Conservation (phyloP, 2,797 vertebrate species). For the Fistularia commersonii region DNA sequence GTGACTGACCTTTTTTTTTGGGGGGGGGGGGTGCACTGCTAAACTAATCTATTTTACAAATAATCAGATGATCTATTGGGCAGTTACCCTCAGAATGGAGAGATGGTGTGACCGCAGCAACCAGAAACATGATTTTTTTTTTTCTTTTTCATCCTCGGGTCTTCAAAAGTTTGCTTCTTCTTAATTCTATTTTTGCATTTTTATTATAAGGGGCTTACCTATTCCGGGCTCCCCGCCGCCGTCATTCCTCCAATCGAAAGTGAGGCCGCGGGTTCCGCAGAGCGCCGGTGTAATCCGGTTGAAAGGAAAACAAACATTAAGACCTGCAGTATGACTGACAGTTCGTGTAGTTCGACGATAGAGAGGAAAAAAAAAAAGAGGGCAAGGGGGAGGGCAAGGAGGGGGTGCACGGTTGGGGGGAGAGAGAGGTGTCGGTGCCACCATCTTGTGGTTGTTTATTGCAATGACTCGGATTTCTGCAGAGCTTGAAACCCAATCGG, state of each 20-base stretch:
- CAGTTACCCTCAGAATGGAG: too few relatives aligned
- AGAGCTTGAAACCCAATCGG: background rate
- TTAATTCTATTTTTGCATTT: too few relatives aligned
- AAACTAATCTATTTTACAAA: too few relatives aligned
- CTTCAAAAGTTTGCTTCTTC: too few relatives aligned
- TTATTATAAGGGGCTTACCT: slow-evolving; percentile 35
- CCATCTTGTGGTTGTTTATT: slow-evolving; percentile 25
- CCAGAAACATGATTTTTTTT: too few relatives aligned
- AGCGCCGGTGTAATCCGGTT: slow-evolving; percentile 9
- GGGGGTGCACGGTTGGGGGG: background rate
- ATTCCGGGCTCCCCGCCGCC: slow-evolving; percentile 42
- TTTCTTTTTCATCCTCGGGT: too few relatives aligned
- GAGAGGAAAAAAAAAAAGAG: background rate
- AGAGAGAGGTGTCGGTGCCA: slow-evolving; percentile 17
- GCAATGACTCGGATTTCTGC: background rate
- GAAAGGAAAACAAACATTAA: background rate
- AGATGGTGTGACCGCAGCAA: too few relatives aligned
- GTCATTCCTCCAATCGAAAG: background rate
- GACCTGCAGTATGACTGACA: background rate
- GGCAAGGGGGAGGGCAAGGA: background rate
- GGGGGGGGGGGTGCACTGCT: too few relatives aligned
- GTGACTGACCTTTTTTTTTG: too few relatives aligned
- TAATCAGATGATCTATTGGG: too few relatives aligned
- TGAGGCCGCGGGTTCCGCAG: background rate
- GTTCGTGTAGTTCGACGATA: background rate